phyloP scores from a whole-genome alignment of 2,797 vertebrate genomes.

The Ctenochaetus hawaiiensis region DNA sequence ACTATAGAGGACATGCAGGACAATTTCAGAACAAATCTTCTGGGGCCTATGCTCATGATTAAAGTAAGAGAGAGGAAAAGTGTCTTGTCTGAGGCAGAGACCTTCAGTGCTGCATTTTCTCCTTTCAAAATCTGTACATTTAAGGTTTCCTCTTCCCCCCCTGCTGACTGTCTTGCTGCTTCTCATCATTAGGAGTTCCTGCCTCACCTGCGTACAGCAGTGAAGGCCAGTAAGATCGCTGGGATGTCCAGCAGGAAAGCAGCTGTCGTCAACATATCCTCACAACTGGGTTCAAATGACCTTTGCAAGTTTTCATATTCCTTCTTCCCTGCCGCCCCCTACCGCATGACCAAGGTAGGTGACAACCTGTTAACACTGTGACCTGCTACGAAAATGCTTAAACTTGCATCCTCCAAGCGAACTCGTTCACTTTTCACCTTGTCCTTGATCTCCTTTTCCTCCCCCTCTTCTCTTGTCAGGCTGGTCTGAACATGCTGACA shows the following conservation, averaged over 20 bases:
- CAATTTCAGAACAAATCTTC: slow-evolving; percentile 64
- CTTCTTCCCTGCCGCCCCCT: slow-evolving; percentile 48
- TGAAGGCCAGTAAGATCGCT: slow-evolving; percentile 54
- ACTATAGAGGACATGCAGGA: slow-evolving; percentile 61
- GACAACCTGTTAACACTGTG: neutral
- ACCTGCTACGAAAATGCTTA: neutral
- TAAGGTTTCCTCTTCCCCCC: neutral
- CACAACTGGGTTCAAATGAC: slow-evolving; percentile 60
- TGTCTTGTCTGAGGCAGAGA: neutral
- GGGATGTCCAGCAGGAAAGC: slow-evolving; percentile 82
- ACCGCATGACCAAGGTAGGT: slow-evolving; percentile 82
- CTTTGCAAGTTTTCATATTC: slow-evolving; percentile 3
- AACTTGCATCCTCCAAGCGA: neutral
- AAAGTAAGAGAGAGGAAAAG: slow-evolving; percentile 44
- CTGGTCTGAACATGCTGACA: no score
- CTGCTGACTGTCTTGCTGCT: neutral
- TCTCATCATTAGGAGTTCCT: slow-evolving; percentile 76
- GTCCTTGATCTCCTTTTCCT: no score
- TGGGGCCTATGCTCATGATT: slow-evolving; percentile 65
- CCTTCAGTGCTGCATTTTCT: neutral
- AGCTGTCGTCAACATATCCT: slow-evolving; percentile 81
- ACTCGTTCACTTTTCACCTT: neutral
- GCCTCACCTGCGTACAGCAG: slow-evolving; percentile 77
- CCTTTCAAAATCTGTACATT: neutral
- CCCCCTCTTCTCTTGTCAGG: no score